These are phyloP conservation scores for Wiebesia pumilae DNA, from an alignment of 1,140 invertebrate species.

Conservation along the genomic window DNA sequence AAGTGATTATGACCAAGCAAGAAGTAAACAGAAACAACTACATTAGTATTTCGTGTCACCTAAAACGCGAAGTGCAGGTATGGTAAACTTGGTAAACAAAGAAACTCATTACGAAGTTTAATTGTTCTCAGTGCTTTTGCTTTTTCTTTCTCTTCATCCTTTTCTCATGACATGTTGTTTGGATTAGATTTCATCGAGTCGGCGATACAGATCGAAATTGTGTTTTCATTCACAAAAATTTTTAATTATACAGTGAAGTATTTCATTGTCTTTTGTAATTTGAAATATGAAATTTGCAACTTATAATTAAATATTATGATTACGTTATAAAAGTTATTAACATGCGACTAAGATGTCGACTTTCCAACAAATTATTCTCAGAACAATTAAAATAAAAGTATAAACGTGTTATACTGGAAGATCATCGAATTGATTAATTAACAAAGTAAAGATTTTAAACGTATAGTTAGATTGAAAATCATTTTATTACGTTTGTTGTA, in stretches of 20 bases:
- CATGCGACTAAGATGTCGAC: neutral
- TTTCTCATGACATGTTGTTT: neutral
- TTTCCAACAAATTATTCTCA: neutral
- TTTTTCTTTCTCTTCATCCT: neutral
- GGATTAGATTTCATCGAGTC: slow-evolving; percentile 2
- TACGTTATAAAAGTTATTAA: neutral
- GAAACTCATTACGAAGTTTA: neutral
- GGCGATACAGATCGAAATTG: neutral
- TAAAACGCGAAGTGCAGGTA: neutral
- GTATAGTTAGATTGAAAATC: neutral
- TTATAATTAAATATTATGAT: neutral
- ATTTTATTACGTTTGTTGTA: neutral
- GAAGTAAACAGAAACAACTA: neutral
- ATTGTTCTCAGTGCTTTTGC: neutral
- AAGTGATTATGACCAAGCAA: neutral
- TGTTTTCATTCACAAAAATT: neutral
- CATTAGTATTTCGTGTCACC: neutral
- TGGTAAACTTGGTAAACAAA: neutral
- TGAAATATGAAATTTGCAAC: neutral
- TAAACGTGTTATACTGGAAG: neutral
- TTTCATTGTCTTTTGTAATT: neutral
- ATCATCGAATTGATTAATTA: too few species aligned
- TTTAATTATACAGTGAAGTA: neutral
- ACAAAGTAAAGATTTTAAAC: neutral
- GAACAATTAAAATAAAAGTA: neutral